Conservation (phyloP, 2,113 vertebrate species). For the Lagopus leucura region DNA sequence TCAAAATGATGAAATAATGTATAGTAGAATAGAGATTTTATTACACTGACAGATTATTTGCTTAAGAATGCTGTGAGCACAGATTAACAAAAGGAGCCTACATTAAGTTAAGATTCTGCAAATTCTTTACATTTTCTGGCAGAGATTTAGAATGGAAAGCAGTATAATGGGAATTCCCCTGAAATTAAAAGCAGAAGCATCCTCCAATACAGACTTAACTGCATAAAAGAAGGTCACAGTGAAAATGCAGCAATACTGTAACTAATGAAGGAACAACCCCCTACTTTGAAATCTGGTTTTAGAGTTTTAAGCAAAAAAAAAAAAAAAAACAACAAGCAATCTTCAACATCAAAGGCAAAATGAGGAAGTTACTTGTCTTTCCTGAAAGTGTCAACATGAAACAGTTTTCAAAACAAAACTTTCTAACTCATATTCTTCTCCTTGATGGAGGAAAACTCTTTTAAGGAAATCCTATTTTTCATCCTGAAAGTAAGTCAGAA, state of each 20-base stretch:
- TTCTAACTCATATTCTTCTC: not conserved
- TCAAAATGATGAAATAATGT: not conserved
- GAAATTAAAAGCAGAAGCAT: constrained; percentile 43
- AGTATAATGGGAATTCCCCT: not conserved
- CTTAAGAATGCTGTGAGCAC: not conserved
- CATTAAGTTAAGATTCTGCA: not conserved
- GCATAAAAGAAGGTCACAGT: not conserved
- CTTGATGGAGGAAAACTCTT: not conserved
- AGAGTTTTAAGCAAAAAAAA: not conserved
- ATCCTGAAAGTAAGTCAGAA: not conserved
- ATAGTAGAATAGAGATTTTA: not conserved
- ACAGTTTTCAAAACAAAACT: not conserved
- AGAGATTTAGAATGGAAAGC: not conserved
- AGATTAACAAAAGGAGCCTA: constrained; percentile 40
- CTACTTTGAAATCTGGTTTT: not conserved
- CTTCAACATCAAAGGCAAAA: not conserved
- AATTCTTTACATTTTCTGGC: constrained; percentile 62
- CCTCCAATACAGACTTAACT: not conserved
- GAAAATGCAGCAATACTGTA: not conserved
- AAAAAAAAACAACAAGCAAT: not conserved
- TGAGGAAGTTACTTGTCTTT: not conserved
- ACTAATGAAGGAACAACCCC: not conserved
- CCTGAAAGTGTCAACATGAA: not conserved
- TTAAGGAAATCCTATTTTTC: not conserved
- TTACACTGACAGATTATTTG: not conserved